phyloP scores from a whole-genome alignment of 2,113 vertebrate species.

The Eptesicus fuscus region DNA sequence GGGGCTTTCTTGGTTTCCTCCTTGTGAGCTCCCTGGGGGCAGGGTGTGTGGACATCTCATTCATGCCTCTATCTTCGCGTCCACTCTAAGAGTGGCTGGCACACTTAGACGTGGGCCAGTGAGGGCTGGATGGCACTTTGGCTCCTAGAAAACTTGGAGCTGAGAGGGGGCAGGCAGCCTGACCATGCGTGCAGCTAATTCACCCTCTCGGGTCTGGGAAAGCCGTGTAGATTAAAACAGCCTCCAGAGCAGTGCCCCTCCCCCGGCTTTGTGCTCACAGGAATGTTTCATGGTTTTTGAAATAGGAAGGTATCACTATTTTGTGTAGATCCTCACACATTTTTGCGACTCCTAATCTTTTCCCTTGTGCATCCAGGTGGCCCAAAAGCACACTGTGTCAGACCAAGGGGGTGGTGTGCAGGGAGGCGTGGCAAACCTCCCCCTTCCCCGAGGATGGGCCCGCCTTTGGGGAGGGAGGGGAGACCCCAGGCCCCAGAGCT shows the following conservation, averaged over 20 bases:
- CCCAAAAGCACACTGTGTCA: not conserved
- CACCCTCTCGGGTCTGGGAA: not conserved
- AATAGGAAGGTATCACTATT: not conserved
- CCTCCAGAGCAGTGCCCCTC: accelerated
- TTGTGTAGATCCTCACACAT: not conserved
- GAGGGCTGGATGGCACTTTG: not conserved
- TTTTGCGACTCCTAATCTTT: conserved; percentile 65
- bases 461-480: conserved; percentile 69
- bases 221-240: not conserved
- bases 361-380: not conserved
- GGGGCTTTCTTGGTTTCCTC: not conserved
- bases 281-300: not conserved
- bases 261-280: not conserved
- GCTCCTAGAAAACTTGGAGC: not conserved
- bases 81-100: not conserved
- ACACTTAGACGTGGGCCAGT: accelerated
- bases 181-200: too few relatives aligned
- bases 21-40: not conserved
- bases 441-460: conserved; percentile 52
- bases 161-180: not conserved
- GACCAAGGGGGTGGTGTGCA: conserved; percentile 49
- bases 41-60: not conserved
- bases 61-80: not conserved
- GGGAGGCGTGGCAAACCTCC: conserved; percentile 71
- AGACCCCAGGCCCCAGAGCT: conserved; percentile 70